Percentiles rank a stretch among this genome's conserved stretches.
phyloP scores from a whole-genome alignment of 2,888 invertebrate species.

The Biston betularia region DNA sequence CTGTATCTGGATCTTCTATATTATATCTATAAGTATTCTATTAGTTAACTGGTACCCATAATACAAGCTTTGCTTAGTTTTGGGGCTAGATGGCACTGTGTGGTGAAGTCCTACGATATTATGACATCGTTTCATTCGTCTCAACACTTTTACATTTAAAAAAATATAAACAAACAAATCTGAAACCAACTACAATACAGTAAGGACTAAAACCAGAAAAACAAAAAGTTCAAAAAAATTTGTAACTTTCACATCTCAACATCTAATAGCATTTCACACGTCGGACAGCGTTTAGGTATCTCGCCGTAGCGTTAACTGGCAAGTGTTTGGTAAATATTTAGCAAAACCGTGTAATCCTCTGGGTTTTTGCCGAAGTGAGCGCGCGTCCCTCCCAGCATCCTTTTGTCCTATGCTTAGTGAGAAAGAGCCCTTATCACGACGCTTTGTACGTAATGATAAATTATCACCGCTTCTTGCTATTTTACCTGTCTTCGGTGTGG shows the following conservation, averaged over 20 bases:
- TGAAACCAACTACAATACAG: not conserved
- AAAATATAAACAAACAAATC: not conserved
- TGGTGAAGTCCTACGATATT: no score
- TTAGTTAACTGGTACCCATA: no score
- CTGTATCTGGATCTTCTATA: no score
- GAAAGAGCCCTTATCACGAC: slow-evolving; percentile 67
- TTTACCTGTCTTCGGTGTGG: slow-evolving; percentile 48
- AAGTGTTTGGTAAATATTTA: slow-evolving; percentile 78
- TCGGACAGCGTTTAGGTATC: slow-evolving; percentile 47
- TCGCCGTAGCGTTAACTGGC: slow-evolving; percentile 49
- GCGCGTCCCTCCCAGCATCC: slow-evolving; percentile 51
- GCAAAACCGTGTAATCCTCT: slow-evolving; percentile 71
- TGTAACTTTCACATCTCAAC: slow-evolving; percentile 23
- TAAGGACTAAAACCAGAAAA: not conserved
- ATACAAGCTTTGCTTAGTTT: no score
- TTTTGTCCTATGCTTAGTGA: slow-evolving; percentile 66
- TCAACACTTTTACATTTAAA: no score
- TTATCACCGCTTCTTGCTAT: slow-evolving; percentile 55
- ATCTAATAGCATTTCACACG: slow-evolving; percentile 36
- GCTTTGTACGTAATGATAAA: slow-evolving; percentile 73
- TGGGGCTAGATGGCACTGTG: no score
- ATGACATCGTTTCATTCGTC: no score
- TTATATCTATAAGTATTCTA: no score
- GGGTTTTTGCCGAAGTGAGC: slow-evolving; percentile 64
- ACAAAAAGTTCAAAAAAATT: not conserved